Conservation (phyloP, 2,113 vertebrate genomes). For the Eulacestoma nigropectus region DNA sequence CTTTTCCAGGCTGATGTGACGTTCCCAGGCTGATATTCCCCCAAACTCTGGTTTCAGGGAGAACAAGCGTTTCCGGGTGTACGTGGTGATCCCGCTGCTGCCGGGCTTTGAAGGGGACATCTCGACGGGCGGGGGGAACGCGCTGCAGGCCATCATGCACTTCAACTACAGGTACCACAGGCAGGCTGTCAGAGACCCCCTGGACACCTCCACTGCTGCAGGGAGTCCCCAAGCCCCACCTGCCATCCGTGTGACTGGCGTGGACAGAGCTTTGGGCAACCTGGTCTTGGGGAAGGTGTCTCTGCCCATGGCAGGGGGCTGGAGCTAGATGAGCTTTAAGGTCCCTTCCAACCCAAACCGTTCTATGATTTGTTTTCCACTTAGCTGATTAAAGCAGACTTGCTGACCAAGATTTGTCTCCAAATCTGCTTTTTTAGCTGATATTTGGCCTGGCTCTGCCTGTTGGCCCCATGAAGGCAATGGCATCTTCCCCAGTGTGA, state of each 20-base stretch:
- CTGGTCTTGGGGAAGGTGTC: background rate
- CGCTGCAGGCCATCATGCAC: slow-evolving; percentile 96
- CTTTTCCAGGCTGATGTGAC: background rate
- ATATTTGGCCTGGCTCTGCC: background rate
- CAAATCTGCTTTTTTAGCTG: background rate
- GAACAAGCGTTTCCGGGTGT: slow-evolving; percentile 84
- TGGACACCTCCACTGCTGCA: background rate
- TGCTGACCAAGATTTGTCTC: background rate
- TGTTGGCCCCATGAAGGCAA: fast-evolving
- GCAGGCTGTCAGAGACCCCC: background rate
- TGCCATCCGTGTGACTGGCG: fast-evolving
- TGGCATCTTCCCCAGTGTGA: background rate
- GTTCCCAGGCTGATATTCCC: background rate
- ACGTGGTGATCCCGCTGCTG: slow-evolving; percentile 90
- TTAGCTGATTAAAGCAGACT: background rate
- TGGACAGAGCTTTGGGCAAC: background rate
- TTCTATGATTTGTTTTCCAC: background rate
- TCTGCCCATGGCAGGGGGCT: background rate
- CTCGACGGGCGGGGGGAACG: slow-evolving; percentile 89
- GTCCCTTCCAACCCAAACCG: background rate
- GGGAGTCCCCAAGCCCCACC: background rate
- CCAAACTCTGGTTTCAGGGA: slow-evolving; percentile 67
- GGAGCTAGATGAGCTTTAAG: background rate
- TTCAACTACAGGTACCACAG: slow-evolving; percentile 91
- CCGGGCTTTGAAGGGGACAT: slow-evolving; percentile 97